Conservation (phyloP, 2,888 invertebrate species). For the Cancer borealis region DNA sequence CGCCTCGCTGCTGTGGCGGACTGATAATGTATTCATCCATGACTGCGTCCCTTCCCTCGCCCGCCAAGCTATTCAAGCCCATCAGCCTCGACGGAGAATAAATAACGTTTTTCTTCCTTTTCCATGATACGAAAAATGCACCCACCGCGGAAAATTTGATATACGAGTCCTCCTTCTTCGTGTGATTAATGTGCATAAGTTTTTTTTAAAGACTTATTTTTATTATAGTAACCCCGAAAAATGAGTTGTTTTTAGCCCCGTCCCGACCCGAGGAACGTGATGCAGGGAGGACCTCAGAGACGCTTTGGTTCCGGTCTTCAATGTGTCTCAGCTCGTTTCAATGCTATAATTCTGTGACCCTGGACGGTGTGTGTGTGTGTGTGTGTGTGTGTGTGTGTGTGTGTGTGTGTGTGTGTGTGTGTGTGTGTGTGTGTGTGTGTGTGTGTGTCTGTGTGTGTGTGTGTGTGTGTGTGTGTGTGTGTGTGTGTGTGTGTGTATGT, state of each 20-base stretch:
- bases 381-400: too few species aligned
- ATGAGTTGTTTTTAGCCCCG: neutral
- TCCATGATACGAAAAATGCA: constrained; percentile 1
- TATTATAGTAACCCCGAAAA: neutral
- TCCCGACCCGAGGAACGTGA: neutral
- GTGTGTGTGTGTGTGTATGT: too few species aligned
- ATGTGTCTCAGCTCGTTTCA: neutral
- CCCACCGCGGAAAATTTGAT: constrained; percentile 21
- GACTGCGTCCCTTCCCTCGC: constrained; percentile 13
- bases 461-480: too few species aligned
- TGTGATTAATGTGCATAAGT: constrained; percentile 14
- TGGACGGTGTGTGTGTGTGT: too few species aligned
- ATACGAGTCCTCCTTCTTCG: neutral
- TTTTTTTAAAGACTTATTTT: neutral
- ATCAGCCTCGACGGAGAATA: neutral
- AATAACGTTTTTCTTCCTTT: neutral
- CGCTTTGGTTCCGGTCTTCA: constrained; percentile 7
- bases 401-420: too few species aligned
- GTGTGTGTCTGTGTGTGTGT: too few species aligned
- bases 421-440: too few species aligned
- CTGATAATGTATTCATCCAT: constrained; percentile 56
- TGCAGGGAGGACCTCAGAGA: neutral
- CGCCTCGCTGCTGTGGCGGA: constrained; percentile 34
- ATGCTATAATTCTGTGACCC: neutral
- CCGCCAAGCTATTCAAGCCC: neutral